Evolutionary conservation across 1,140 invertebrate species (phyloP), one percentile per base, ranked within the genome.

Genomic region (Samia ricini): DNA sequence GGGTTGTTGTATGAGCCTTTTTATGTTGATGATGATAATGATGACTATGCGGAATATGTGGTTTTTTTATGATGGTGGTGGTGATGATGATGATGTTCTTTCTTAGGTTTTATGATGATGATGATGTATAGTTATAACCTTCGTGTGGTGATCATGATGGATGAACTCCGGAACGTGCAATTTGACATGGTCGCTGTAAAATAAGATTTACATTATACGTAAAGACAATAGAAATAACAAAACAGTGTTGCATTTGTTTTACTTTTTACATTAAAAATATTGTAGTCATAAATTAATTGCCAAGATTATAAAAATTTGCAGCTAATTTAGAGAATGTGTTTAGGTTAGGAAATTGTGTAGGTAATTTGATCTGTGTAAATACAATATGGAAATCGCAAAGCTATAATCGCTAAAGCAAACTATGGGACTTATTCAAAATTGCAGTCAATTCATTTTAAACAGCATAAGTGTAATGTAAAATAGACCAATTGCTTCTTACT

Each of bases 81-180:
- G 62, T 92, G 86, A 63, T 87, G 89, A 50, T 91, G 83, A 36
- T 91, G 82, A 61, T 92, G 83, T 58, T 90, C 83, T 22, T 91
- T 83, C 67, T 90, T 90, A 54, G 83, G 79, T 60, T 89, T n/a
- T 88, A 42, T 90, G 83, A 50, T 90, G 76, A 60, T 92, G 89
- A 42, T 92, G 84, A 57, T 92, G 91, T 29, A 93, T 88, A 26
- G 90, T 91, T 22, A 93, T 88, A 26, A 91, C 91, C 66, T 92
- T 92, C 2, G 91, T 93, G 61, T 93, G 92, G 60, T 91, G 82
- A 49, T 92, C 90, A 62, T 92, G 92, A 42, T 92, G 92, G 58
- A 92, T 88, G 56, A 93, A 90, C 71, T 93, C 90, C 6, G 92
- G 92, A 0, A 93, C 86, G 69, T 92, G 86, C 19, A 93, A 79